Conservation (phyloP, 2,888 invertebrate species). For the Zygaena filipendulae region DNA sequence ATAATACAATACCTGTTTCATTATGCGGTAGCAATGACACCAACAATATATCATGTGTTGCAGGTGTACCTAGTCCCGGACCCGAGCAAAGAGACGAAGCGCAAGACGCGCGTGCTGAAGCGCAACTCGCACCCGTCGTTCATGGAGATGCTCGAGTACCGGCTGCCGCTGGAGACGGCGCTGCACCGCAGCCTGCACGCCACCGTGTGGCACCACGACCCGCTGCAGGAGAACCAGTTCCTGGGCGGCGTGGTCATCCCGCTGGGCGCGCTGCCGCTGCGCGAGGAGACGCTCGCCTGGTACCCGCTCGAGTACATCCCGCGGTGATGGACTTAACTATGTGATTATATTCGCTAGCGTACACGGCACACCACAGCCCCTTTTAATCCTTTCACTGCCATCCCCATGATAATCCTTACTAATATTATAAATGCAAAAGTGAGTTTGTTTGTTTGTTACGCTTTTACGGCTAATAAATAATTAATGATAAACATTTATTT, state of each 20-base stretch:
- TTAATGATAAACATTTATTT: too few species aligned
- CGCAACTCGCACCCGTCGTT: constrained; percentile 96
- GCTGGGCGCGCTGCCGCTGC: constrained; percentile 77
- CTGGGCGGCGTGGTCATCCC: constrained; percentile 91
- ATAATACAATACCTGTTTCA: too few species aligned
- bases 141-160: constrained; percentile 96
- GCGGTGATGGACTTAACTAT: constrained; percentile 43
- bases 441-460: too few species aligned
- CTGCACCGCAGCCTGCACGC: constrained; percentile 84
- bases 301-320: constrained; percentile 75
- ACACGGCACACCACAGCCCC: too few species aligned
- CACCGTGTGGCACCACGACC: constrained; percentile 95
- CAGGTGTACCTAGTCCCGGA: constrained; percentile 91
- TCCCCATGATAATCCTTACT: too few species aligned
- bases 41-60: too few species aligned
- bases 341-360: too few species aligned
- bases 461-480: too few species aligned
- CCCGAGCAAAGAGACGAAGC: constrained; percentile 89
- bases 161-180: constrained; percentile 84
- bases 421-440: too few species aligned
- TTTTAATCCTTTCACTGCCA: too few species aligned
- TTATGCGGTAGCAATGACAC: too few species aligned
- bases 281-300: constrained; percentile 87
- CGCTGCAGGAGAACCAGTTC: constrained; percentile 93
- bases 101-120: constrained; percentile 94